Percentiles rank a stretch among this genome's conserved stretches.
Evolutionary conservation across 2,888 invertebrate species (phyloP).

Genomic region (Dexiosoma caninum): DNA sequence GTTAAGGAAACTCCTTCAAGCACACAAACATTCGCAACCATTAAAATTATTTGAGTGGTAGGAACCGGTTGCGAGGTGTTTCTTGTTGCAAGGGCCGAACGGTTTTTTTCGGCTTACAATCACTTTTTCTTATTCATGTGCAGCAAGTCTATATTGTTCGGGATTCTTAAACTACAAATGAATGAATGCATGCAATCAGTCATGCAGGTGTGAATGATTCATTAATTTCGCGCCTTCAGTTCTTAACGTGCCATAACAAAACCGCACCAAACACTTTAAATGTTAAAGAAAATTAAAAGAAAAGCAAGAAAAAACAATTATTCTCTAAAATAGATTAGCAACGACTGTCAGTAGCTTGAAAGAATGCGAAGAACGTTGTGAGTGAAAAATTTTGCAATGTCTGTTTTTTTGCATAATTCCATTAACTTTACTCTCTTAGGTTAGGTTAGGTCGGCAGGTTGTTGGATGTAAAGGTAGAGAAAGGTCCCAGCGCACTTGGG

Average conservation of each 20-base stretch:
- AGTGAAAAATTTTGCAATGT: no score
- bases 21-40: slow-evolving; percentile 2
- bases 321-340: slow-evolving; percentile 46
- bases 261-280: slow-evolving; percentile 48
- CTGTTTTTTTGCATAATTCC: no score
- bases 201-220: slow-evolving; percentile 78
- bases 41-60: slow-evolving; percentile 57
- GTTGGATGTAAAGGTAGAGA: no score
- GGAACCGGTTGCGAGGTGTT: background rate
- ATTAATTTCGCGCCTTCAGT: slow-evolving; percentile 76
- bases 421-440: no score
- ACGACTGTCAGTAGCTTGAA: slow-evolving; percentile 31
- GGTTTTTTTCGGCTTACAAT: slow-evolving; percentile 23
- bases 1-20: slow-evolving; percentile 72
- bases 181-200: slow-evolving; percentile 72
- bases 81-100: background rate
- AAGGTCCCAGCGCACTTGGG: no score
- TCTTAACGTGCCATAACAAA: slow-evolving; percentile 61
- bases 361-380: no score
- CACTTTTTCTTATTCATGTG: slow-evolving; percentile 31
- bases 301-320: slow-evolving; percentile 7
- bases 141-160: slow-evolving; percentile 22
- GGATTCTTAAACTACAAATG: slow-evolving; percentile 50
- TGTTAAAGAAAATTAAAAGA: slow-evolving; percentile 28
- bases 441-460: no score